Conservation (phyloP, 2,797 vertebrate genomes). For the Octomys mimax region DNA sequence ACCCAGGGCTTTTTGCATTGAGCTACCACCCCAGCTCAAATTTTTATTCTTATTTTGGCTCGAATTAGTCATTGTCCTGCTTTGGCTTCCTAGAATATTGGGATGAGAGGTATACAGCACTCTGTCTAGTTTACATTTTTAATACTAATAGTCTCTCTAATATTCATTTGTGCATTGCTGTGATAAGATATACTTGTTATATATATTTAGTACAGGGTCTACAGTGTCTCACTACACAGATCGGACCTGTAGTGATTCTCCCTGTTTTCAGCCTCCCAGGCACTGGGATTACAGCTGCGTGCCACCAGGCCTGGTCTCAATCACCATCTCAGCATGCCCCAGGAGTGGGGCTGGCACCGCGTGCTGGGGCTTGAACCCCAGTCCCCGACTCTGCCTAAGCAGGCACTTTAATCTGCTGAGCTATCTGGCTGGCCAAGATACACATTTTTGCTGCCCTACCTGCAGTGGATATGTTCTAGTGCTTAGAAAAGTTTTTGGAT, state of each 20-base stretch:
- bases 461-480: background rate
- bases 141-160: background rate
- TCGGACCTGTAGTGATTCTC: too few species aligned
- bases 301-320: too few species aligned
- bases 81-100: background rate
- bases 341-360: too few species aligned
- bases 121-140: background rate
- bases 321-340: too few species aligned
- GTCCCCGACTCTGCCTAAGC: too few species aligned
- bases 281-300: too few species aligned
- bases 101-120: background rate
- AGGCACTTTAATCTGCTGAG: too few species aligned
- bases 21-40: background rate
- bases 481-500: background rate
- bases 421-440: background rate
- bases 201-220: background rate
- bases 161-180: too few species aligned
- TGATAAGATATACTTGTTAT: background rate
- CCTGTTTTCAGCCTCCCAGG: too few species aligned
- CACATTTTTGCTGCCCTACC: background rate
- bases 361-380: too few species aligned
- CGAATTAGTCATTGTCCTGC: background rate
- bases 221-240: too few species aligned
- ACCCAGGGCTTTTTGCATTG: background rate
- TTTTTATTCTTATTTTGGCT: background rate